Percentiles rank a stretch among this genome's conserved stretches.
Conservation (phyloP, 2,888 invertebrate genomes). For the Cenopis cana region DNA sequence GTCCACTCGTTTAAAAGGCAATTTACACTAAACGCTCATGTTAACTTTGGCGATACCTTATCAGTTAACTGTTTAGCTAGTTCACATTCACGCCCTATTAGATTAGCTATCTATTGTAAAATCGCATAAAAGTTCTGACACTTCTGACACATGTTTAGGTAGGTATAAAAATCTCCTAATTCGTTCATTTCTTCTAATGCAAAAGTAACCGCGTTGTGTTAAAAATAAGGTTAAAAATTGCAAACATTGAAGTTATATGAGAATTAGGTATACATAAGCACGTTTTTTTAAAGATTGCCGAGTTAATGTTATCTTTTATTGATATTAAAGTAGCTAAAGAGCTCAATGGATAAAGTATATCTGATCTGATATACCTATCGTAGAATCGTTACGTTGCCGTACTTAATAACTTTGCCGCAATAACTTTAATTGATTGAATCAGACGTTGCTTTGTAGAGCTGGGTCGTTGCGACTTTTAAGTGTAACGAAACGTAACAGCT, state of each 20-base stretch:
- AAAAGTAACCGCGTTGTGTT: neutral
- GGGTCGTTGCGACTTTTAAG: too few species aligned
- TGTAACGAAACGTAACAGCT: too few species aligned
- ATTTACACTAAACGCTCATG: too few species aligned
- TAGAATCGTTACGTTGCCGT: too few species aligned
- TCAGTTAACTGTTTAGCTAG: constrained; percentile 55
- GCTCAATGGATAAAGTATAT: neutral
- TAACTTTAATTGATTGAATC: too few species aligned
- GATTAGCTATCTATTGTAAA: constrained; percentile 56
- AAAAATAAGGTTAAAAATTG: neutral
- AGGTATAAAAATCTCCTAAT: neutral
- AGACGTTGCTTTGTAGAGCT: too few species aligned
- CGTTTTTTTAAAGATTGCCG: neutral
- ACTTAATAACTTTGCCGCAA: too few species aligned
- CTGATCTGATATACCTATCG: too few species aligned
- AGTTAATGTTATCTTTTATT: neutral
- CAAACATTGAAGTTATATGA: neutral
- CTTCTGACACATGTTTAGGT: neutral
- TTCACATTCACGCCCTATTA: constrained; percentile 53
- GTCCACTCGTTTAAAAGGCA: too few species aligned
- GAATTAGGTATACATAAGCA: neutral
- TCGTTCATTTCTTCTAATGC: neutral
- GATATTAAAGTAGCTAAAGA: neutral
- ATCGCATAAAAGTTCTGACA: neutral
- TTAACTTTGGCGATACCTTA: constrained; percentile 53